Evolutionary conservation across 2,113 vertebrate species (phyloP).

Genomic region (Macrotis lagotis): DNA sequence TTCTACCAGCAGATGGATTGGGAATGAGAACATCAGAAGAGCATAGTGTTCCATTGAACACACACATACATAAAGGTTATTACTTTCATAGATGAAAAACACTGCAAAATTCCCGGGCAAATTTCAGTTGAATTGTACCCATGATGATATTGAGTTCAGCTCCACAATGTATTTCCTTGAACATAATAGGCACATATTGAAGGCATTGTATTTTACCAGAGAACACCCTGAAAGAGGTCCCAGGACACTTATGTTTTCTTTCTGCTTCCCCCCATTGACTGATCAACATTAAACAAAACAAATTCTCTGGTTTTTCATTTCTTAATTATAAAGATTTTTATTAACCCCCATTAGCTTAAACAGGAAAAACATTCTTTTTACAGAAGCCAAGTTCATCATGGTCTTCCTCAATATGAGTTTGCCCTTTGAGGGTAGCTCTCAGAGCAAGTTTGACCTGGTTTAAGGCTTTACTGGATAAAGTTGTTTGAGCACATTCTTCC

Average conservation of each 20-base stretch:
- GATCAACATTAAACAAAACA: not conserved
- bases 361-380: not conserved
- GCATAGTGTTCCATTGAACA: slow-evolving; percentile 12
- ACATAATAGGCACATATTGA: not conserved
- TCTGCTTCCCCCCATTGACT: not conserved
- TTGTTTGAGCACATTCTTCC: not conserved
- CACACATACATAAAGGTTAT: not conserved
- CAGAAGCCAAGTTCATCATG: not conserved
- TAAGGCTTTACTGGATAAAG: not conserved
- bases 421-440: not conserved
- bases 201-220: slow-evolving; percentile 9
- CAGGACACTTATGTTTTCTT: not conserved
- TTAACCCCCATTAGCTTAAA: slow-evolving; percentile 2
- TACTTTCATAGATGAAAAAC: slow-evolving; percentile 29
- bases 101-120: slow-evolving; percentile 11
- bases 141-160: not conserved
- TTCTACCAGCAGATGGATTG: slow-evolving; percentile 32
- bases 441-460: not conserved
- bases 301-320: not conserved
- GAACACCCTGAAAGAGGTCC: not conserved
- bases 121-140: slow-evolving; percentile 13
- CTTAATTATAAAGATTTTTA: not conserved
- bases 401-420: not conserved
- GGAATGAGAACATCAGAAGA: slow-evolving; percentile 15
- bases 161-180: not conserved